phyloP scores from a whole-genome alignment of 1,140 invertebrate species.

The Heliothis subflexa region DNA sequence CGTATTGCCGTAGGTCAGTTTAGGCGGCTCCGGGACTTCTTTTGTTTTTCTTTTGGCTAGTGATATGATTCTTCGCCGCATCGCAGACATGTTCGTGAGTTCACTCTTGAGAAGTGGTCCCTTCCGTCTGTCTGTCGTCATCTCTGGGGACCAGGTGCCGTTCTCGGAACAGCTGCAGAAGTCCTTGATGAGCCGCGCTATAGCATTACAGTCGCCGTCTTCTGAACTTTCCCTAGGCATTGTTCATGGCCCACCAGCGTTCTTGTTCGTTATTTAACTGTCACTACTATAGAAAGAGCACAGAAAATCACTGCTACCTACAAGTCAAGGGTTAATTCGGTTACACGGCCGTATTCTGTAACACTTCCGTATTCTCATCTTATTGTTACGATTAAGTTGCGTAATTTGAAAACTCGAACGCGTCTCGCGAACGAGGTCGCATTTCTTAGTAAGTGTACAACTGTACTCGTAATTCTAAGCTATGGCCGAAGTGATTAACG shows the following conservation, averaged over 20 bases:
- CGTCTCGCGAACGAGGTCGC: slow-evolving; percentile 42
- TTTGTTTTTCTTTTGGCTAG: slow-evolving; percentile 71
- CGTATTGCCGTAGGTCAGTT: slow-evolving; percentile 57
- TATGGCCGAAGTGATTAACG: slow-evolving; percentile 21
- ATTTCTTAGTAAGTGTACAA: slow-evolving; percentile 43
- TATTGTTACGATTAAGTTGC: slow-evolving; percentile 50
- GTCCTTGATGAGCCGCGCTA: slow-evolving; percentile 82
- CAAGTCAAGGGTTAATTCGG: slow-evolving; percentile 58
- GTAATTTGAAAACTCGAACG: slow-evolving; percentile 45
- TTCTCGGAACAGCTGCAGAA: slow-evolving; percentile 84
- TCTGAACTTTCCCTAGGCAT: slow-evolving; percentile 76
- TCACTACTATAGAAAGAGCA: slow-evolving; percentile 70
- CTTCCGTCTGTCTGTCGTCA: slow-evolving; percentile 74
- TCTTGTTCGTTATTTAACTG: slow-evolving; percentile 73
- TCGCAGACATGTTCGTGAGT: slow-evolving; percentile 80
- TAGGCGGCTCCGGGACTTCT: slow-evolving; percentile 65
- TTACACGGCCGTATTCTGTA: slow-evolving; percentile 60
- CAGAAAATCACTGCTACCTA: slow-evolving; percentile 63
- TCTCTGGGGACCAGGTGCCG: slow-evolving; percentile 84
- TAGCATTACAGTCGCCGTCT: slow-evolving; percentile 77
- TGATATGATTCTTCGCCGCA: slow-evolving; percentile 76
- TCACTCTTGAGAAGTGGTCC: slow-evolving; percentile 79
- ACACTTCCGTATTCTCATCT: slow-evolving; percentile 61
- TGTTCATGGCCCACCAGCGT: slow-evolving; percentile 55
- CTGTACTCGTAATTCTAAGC: slow-evolving; percentile 38